These are phyloP conservation scores for Chionoecetes opilio DNA, from an alignment of 1,140 invertebrate species.

Conservation along the genomic window DNA sequence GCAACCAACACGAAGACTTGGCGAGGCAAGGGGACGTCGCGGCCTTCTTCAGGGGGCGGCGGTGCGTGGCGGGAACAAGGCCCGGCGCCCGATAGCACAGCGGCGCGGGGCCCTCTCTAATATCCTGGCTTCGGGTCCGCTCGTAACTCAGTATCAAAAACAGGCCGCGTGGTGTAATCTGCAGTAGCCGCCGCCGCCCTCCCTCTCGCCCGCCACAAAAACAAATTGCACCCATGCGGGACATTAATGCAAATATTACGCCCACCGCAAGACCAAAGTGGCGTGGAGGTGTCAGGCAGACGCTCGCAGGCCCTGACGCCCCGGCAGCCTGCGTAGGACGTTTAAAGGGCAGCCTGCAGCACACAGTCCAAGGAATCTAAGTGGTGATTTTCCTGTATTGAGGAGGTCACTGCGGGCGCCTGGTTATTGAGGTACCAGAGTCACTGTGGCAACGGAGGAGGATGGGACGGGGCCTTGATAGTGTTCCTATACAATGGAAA, in stretches of 20 bases:
- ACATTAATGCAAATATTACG: constrained; percentile 30
- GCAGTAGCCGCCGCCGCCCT: neutral
- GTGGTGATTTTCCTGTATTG: too few species aligned
- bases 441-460: neutral
- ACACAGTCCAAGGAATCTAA: too few species aligned
- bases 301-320: too few species aligned
- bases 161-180: constrained; percentile 16
- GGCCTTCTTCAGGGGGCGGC: neutral
- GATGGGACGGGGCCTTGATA: neutral
- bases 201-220: constrained; percentile 23
- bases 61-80: neutral
- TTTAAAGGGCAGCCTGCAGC: too few species aligned
- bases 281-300: neutral
- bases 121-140: neutral
- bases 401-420: too few species aligned
- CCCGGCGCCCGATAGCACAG: neutral
- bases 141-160: constrained; percentile 30
- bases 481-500: too few species aligned
- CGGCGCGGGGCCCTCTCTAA: neutral
- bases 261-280: neutral
- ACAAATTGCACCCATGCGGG: constrained; percentile 6
- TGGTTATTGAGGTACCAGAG: neutral
- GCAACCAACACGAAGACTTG: neutral
- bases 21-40: neutral
- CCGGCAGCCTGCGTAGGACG: too few species aligned